Base-by-base conservation (phyloP, 2,113 vertebrate genomes). In the Alces alces region DNA sequence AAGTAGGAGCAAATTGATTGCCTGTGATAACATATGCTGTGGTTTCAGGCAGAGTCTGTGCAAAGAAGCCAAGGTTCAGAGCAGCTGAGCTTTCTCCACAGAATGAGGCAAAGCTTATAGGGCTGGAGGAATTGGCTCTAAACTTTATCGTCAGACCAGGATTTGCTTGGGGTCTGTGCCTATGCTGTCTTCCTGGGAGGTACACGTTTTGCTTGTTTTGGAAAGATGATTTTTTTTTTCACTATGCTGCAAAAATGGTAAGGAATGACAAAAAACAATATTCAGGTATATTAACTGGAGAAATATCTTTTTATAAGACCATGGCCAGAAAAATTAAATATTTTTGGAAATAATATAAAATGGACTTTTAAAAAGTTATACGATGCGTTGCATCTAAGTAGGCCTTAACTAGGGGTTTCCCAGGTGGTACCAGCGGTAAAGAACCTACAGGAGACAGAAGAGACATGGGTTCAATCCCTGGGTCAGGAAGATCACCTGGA, bases 171-270 rank as follows among this genome's bases (percentile, higher is more conserved):
- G 58, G 28, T 47, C 58, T 64, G 2, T n/a, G 39, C 1, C 30
- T 79, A 1, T 87, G 27, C 25, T 79, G 6, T 73, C 33, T 73
- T 90, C 64, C 39, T 33, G 61, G 6, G 60, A 84, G 28, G 15
- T 15, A n/a, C 21, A 70, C 2, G 3, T 43, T 86, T 64, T 87
- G 17, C 76, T 91, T 91, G 27, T 54, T 94, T 86, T 88, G n/a
- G 30, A 92, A 93, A 97, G 23, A 16, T 43, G 28, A 57, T 13
- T 16, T 50, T 93, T 93, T 91, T 94, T 47, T 39, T 28, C n/a
- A 57, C 23, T 50, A n/a, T 1, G n/a, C 0, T 93, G 7, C 1
- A 76, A 55, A 86, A 58, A 79, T 43, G n/a, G 1, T 19, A 61
- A 90, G 39, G 8, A 12, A 7, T 5, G 6, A 50, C 39, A 55